Evolutionary conservation across 2,113 vertebrate genomes (phyloP), one percentile per base, ranked within the genome.

Genomic region (Triplophysa tibetana): DNA sequence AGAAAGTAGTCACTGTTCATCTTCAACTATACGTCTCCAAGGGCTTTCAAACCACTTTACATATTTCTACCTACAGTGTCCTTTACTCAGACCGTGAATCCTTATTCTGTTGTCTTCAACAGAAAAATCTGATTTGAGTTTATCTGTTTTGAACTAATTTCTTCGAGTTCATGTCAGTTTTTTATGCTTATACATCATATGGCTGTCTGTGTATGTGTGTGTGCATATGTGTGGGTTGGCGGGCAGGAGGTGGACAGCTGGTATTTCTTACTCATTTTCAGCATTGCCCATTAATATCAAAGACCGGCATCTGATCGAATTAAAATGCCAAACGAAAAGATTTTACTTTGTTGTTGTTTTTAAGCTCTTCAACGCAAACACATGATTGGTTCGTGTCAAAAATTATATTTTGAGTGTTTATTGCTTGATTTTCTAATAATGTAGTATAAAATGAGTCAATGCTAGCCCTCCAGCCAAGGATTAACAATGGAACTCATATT

Each of bases 221-320:
- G 16, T 62, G 56, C 21, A 26, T 45, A 8, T 75, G 38, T 45
- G 38, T 62, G 72, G 43, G 60, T 63, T 63, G 58, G 38, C 21
- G 43, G 54, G 60, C 41, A 17, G 38, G 73, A 75, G 16, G 38
- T 11, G 16, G 73, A 29, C 73, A 75, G 73, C 56, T 63, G 73
- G 60, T 16, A 75, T 50, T 75, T 75, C 23, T 63, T 75, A 63
- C 73, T 50, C 58, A 75, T 63, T 48, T 75, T 75, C 73, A 63
- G 21, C 0, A 1, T 48, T 75, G 60, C 41, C 73, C 56, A 75
- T 63, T 61, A 63, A 75, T 62, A 75, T 75, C 58, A 63, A 74
- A 62, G 13, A 61, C 29, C 45, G 56, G 23, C 21, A 63, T 75
- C 38, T 26, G 41, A 75, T 45, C 38, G 3, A 75, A 26, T 62